Evolutionary conservation across 2,888 invertebrate species (phyloP), one percentile per base, ranked within the genome.

Genomic region (Protonemura montana): DNA sequence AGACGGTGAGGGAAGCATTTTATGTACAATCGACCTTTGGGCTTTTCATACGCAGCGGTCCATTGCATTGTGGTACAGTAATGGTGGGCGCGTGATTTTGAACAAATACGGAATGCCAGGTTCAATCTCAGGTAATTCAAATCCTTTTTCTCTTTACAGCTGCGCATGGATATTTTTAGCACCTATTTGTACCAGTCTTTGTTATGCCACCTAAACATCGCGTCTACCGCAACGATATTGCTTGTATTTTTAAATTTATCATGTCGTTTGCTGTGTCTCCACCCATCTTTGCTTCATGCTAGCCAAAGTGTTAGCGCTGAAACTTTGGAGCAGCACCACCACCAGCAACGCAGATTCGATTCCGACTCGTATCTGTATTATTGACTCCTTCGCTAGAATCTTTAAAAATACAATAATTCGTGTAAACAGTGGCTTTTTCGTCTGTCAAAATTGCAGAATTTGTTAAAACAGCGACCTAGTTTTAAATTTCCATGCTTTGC

Each of bases 11-110:
- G 59, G n/a, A 42, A 81, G 81, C 35, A 85, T 85, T 87, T 87
- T 85, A 41, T 30, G 59, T 85, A 78, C 59, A 77, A 78, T 87
- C 87, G 88, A 89, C 89, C 89, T 89, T 89, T 89, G 89, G 88
- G 89, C 89, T 89, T 89, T 91, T 90, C 90, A 89, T 90, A 91
- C 90, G 89, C 89, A 89, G 89, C 89, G 89, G 89, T 89, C 89
- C 90, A 89, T 89, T 90, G 91, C 90, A 91, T 89, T 90, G 88
- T 91, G 91, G 91, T 90, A 90, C 89, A 90, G 90, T 89, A 91
- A 92, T 92, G 92, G 91, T 91, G 91, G 92, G 92, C 92, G 92
- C 92, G 92, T 92, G 91, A 92, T 92, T 92, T 92, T 92, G 91
- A 92, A 92, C 92, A 91, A 91, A 90, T 90, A 90, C 89, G 89